Base-by-base conservation (phyloP, 1,140 invertebrate genomes). In the Coelopa frigida region DNA sequence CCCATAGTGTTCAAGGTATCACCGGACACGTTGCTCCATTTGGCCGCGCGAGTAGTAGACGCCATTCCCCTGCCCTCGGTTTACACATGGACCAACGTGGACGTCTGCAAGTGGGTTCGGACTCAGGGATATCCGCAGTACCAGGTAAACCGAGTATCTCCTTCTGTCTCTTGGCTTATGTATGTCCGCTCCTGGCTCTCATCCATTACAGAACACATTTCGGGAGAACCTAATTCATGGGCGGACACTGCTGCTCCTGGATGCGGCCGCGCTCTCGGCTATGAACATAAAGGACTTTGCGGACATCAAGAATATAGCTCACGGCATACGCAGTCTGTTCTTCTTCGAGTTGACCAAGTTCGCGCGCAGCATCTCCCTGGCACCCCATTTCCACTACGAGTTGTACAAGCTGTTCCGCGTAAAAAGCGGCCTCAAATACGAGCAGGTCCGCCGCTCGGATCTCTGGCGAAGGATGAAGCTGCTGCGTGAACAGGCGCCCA, bases 201-300 rank as follows among this genome's bases (percentile, higher is more conserved):
- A 4, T 12, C 14, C 11, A 12, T 50, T 45, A 4, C 26, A 67
- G 63, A 51, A 66, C 51, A 66, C 62, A 4, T 66, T 67, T 15
- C 48, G 51, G 3, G 54, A 53, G 39, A 66, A 66, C 48, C 51
- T 59, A 23, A 63, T 66, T 14, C 61, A 61, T 37, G 63, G 63
- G 0, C 58, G 54, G n/a, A 64, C 55, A 20, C 49, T 67, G 12
- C 49, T 64, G n/a, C 50, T 64, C 26, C 15, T 67, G 18, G 61
- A 67, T 21, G 63, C 63, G 18, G 51, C 55, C 4, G 53, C 63
- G 2, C 40, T 67, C 20, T 55, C 59, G 12, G 60, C 53, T 0
- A 55, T 67, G 5, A 67, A 67, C 10, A 53, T 67, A 5, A 53
- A 55, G 3, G 56, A 67, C 10, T 67, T 67, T 26, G 57, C 60